These are phyloP conservation scores for Cistogaster globosa DNA, from an alignment of 2,888 invertebrate genomes.

Conservation along the genomic window DNA sequence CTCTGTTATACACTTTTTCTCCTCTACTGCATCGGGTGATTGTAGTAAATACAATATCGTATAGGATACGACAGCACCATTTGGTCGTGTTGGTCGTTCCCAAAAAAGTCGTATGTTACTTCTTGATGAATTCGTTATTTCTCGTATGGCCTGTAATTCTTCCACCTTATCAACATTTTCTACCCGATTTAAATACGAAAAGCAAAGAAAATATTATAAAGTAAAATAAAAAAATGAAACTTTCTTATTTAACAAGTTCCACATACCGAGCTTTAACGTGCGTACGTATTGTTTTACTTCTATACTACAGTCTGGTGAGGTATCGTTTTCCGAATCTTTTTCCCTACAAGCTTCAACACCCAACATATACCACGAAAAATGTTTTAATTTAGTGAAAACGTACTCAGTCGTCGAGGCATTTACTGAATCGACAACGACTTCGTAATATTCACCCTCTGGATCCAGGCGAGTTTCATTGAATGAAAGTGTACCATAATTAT, in stretches of 20 bases:
- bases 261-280: constrained; percentile 83
- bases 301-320: constrained; percentile 84
- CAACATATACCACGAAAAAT: constrained; percentile 91
- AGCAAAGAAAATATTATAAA: neutral
- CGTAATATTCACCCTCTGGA: constrained; percentile 71
- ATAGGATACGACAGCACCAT: constrained; percentile 94
- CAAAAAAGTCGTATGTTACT: constrained; percentile 89
- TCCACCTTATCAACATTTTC: constrained; percentile 88
- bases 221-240: neutral
- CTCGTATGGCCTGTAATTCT: constrained; percentile 83
- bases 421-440: constrained; percentile 74
- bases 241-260: neutral
- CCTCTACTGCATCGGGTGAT: constrained; percentile 86
- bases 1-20: constrained; percentile 89
- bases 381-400: constrained; percentile 87
- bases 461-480: constrained; percentile 80
- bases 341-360: constrained; percentile 91
- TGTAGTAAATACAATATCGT: constrained; percentile 88
- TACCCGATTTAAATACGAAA: constrained; percentile 77
- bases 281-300: constrained; percentile 83
- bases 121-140: constrained; percentile 82
- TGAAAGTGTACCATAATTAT: constrained; percentile 18
- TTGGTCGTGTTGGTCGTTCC: constrained; percentile 92
- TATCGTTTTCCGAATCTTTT: constrained; percentile 83
- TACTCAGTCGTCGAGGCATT: constrained; percentile 82